Conservation (phyloP, 2,797 vertebrate genomes). For the Moxostoma hubbsi region DNA sequence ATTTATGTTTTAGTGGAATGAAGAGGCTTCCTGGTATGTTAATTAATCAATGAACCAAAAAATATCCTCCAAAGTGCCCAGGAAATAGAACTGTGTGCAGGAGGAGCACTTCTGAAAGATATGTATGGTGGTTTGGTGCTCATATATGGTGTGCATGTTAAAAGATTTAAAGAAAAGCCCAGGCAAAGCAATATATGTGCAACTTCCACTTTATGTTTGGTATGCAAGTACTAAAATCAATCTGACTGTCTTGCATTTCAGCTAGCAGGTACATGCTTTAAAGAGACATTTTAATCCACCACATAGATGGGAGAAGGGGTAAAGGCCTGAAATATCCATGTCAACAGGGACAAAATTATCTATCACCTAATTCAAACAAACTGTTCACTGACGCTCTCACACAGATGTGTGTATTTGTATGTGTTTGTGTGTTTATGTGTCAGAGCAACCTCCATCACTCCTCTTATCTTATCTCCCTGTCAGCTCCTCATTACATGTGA, state of each 20-base stretch:
- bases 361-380: constrained; percentile 83
- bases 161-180: constrained; percentile 34
- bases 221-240: constrained; percentile 59
- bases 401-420: neutral
- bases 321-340: constrained; percentile 79
- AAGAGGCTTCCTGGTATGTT: constrained; percentile 72
- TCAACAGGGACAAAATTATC: constrained; percentile 84
- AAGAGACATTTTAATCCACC: constrained; percentile 72
- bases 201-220: constrained; percentile 51
- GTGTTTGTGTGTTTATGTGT: constrained; percentile 1
- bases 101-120: constrained; percentile 57
- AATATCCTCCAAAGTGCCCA: constrained; percentile 76
- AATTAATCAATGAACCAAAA: constrained; percentile 78
- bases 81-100: constrained; percentile 66
- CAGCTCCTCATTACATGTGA: constrained; percentile 74
- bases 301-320: constrained; percentile 70
- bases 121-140: constrained; percentile 23
- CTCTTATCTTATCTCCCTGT: constrained; percentile 76
- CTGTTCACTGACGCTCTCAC: constrained; percentile 60
- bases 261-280: constrained; percentile 48
- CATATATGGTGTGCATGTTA: constrained; percentile 19
- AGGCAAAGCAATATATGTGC: constrained; percentile 59
- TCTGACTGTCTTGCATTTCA: constrained; percentile 66
- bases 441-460: constrained; percentile 74
- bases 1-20: constrained; percentile 72